Evolutionary conservation across 2,113 vertebrate genomes (phyloP).

Genomic region (Paedocypris sp.): DNA sequence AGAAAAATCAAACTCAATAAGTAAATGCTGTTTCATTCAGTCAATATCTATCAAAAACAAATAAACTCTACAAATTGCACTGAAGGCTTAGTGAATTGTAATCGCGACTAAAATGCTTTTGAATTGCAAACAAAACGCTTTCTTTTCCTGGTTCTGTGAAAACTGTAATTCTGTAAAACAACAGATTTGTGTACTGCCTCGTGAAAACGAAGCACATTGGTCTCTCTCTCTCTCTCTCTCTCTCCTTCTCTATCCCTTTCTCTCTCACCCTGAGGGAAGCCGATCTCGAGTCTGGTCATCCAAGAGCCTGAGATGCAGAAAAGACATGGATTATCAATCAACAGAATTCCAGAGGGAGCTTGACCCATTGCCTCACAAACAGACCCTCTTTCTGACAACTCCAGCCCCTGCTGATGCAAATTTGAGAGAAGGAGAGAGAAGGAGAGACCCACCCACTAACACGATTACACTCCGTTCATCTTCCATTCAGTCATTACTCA

Average conservation of each 20-base stretch:
- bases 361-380: constrained; percentile 7
- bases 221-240: background rate
- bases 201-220: constrained; percentile 8
- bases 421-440: constrained; percentile 13
- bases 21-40: no score
- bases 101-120: no score
- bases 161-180: no score
- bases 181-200: constrained; percentile 4
- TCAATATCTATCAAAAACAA: no score
- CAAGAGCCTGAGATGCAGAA: background rate
- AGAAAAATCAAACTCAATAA: no score
- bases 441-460: constrained; percentile 26
- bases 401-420: constrained; percentile 18
- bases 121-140: no score
- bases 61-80: no score
- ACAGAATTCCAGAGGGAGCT: background rate
- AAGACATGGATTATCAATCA: constrained; percentile 16
- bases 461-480: constrained; percentile 22
- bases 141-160: no score
- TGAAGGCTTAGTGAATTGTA: no score
- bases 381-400: constrained; percentile 3
- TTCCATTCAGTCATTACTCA: constrained; percentile 12
- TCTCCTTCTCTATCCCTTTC: background rate
- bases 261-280: background rate
- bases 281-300: background rate